A percentile compares a stretch with the other conserved stretches of the same genome.
These are phyloP conservation scores for Phaonia tiefii DNA, from an alignment of 2,888 invertebrate species.

Conservation along the genomic window DNA sequence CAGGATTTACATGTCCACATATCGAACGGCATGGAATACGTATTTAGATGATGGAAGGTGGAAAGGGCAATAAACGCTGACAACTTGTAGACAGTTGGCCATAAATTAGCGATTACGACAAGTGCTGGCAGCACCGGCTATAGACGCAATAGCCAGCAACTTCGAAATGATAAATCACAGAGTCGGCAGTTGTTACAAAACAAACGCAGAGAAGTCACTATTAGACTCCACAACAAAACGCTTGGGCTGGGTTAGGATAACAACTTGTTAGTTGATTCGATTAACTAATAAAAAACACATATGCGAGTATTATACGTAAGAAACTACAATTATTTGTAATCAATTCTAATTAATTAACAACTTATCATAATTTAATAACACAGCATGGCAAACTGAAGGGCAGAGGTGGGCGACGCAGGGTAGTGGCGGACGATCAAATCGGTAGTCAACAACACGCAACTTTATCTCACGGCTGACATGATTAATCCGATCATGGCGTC, in stretches of 20 bases:
- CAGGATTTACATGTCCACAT: constrained; percentile 10
- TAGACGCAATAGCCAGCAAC: neutral
- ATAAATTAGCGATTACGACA: constrained; percentile 58
- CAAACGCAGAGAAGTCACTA: constrained; percentile 13
- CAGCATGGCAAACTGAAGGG: constrained; percentile 25
- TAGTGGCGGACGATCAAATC: constrained; percentile 45
- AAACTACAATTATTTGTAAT: constrained; percentile 51
- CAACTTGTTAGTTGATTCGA: constrained; percentile 1
- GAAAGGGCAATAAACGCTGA: constrained; percentile 64
- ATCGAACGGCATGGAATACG: too few relatives aligned
- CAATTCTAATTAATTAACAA: constrained; percentile 61
- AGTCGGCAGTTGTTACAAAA: constrained; percentile 37
- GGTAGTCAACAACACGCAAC: neutral
- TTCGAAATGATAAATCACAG: constrained; percentile 53
- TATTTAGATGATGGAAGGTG: constrained; percentile 49
- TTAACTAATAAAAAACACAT: constrained; percentile 25
- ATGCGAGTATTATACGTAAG: neutral
- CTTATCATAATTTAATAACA: constrained; percentile 56
- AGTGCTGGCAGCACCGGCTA: neutral
- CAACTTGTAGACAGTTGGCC: constrained; percentile 63
- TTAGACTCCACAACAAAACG: neutral
- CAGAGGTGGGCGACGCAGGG: too few relatives aligned
- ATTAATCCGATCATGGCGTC: neutral
- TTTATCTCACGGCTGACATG: neutral
- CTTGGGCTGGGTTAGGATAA: neutral